Evolutionary conservation across 1,140 invertebrate genomes (phyloP).

Genomic region (Antheraea pernyi): DNA sequence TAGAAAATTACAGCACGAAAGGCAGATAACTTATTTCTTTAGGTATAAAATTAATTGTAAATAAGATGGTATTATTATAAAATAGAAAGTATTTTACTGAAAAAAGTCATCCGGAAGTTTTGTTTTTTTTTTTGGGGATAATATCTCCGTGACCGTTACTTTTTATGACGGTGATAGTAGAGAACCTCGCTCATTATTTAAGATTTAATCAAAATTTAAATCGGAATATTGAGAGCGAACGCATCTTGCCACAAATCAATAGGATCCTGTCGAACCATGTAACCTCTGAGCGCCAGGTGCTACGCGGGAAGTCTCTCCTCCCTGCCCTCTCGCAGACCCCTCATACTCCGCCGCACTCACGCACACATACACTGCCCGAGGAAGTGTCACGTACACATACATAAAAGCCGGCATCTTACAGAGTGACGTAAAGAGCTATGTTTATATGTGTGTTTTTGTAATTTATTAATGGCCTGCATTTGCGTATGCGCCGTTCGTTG

Average conservation of each 20-base stretch:
- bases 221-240: conserved; percentile 44
- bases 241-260: conserved; percentile 69
- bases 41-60: too few species aligned
- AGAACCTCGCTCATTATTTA: background rate
- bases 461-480: conserved; percentile 67
- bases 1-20: too few species aligned
- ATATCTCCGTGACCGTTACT: too few species aligned
- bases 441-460: conserved; percentile 55
- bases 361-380: conserved; percentile 37
- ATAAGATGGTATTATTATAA: too few species aligned
- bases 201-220: conserved; percentile 45
- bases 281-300: conserved; percentile 70
- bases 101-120: too few species aligned
- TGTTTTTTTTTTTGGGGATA: too few species aligned
- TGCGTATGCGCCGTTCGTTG: conserved; percentile 53
- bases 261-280: conserved; percentile 61
- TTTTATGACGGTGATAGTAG: background rate
- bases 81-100: too few species aligned
- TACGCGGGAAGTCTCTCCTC: conserved; percentile 62
- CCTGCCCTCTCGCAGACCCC: conserved; percentile 24
- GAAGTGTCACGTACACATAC: conserved; percentile 40
- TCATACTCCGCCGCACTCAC: conserved; percentile 28
- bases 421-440: conserved; percentile 44
- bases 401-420: conserved; percentile 15
- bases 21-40: too few species aligned